Evolutionary conservation across 1,140 invertebrate species (phyloP), one percentile per base, ranked within the genome.

Genomic region (Drosophila kikkawai): DNA sequence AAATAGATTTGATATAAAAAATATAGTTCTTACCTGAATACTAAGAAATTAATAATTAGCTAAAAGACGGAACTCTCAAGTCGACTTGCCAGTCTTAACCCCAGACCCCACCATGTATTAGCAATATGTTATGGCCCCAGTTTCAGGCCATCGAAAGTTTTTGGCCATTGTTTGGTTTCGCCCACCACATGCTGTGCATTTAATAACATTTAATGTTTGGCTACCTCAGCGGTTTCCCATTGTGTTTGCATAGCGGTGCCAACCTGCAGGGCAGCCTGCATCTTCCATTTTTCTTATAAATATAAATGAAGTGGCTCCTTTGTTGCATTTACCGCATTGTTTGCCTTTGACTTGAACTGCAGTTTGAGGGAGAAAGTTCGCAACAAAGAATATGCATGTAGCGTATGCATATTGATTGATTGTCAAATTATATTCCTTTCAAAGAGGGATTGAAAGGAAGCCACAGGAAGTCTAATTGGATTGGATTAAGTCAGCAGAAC

Each of bases 161-260:
- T 78, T 47, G 53, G 51, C 71, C 76, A 76, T 55, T 67, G 71
- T 87, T 86, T 80, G 65, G 45, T 1, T 65, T 73, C 50, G 63
- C 39, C 42, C 45, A 44, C 60, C 80, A 44, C 70, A 73, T 83
- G 61, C 68, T 88, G 70, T 88, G 80, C 83, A 86, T 88, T 88
- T 86, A 86, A 86, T 80, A 86, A 86, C 80, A 80, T 80, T 84
- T 80, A 75, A 74, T 87, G 77, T 88, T 87, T 87, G 85, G 47
- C 74, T 71, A 84, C 50, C 51, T 73, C 68, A 73, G 79, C 65
- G 84, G 57, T 66, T 73, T 64, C 48, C 63, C 58, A 79, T 76
- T 79, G 75, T 86, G 47, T 67, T 48, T 58, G 32, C 22, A n/a
- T 44, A 15, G 50, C 9, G 34, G 50, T 48, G 55, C 41, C 60